Conservation (phyloP, 2,888 invertebrate species). For the Schizotus pectinicornis region DNA sequence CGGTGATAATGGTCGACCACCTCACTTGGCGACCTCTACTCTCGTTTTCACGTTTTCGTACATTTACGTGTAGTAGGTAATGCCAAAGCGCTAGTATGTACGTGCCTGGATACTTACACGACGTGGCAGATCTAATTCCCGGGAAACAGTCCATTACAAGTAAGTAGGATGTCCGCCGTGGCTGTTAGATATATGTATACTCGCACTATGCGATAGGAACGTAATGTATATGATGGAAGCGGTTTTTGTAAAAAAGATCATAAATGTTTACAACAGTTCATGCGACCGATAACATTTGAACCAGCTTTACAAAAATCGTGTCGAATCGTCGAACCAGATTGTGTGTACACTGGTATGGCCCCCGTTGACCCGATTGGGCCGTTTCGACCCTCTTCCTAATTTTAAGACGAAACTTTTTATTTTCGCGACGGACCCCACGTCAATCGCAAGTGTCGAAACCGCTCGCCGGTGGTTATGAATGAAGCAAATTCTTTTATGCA, state of each 20-base stretch:
- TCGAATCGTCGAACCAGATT: constrained; percentile 20
- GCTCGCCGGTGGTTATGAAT: constrained; percentile 37
- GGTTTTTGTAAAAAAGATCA: constrained; percentile 30
- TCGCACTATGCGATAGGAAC: constrained; percentile 15
- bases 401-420: no score
- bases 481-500: constrained; percentile 36
- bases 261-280: constrained; percentile 36
- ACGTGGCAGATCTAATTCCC: constrained; percentile 48
- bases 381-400: no score
- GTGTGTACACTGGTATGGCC: no score
- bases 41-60: no score
- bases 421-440: no score
- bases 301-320: constrained; percentile 29
- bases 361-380: no score
- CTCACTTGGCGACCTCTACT: no score
- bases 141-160: constrained; percentile 53
- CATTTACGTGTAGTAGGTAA: no score
- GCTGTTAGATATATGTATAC: constrained; percentile 20
- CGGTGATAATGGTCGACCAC: no score
- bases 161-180: constrained; percentile 54
- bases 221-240: constrained; percentile 28
- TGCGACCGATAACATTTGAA: constrained; percentile 37
- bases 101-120: constrained; percentile 39
- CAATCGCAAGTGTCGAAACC: no score
- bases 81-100: constrained; percentile 28